Evolutionary conservation across 2,113 vertebrate genomes (phyloP).

Genomic region (Chinchilla lanigera): DNA sequence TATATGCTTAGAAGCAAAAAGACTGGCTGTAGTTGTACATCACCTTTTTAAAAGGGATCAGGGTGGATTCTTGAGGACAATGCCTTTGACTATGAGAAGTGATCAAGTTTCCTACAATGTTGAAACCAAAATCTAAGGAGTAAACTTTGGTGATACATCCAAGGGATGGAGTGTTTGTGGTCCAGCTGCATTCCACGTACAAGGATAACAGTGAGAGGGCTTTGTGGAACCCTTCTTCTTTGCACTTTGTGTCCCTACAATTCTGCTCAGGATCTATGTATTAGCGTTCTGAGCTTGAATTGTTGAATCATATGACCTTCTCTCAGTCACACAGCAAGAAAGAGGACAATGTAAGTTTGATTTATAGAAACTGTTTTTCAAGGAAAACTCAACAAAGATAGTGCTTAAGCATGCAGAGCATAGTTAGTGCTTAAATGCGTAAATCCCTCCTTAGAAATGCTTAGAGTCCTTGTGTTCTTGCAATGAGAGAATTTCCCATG

Average conservation of each 20-base stretch:
- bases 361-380: background rate
- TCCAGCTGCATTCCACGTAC: accelerated
- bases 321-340: background rate
- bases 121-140: background rate
- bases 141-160: background rate
- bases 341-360: background rate
- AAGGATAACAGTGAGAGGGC: background rate
- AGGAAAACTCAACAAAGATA: background rate
- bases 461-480: background rate
- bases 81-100: accelerated
- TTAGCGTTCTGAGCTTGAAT: background rate
- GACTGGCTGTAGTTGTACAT: too few relatives aligned
- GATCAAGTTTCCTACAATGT: accelerated
- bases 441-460: background rate
- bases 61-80: background rate
- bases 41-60: background rate
- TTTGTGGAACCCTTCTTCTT: background rate
- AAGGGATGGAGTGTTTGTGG: too few relatives aligned
- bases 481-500: background rate
- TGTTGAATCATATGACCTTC: background rate
- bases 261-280: background rate
- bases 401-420: background rate
- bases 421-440: background rate
- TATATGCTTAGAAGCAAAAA: background rate
- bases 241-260: too few relatives aligned